Conservation (phyloP, 2,113 vertebrate species). For the Etia nguti region DNA sequence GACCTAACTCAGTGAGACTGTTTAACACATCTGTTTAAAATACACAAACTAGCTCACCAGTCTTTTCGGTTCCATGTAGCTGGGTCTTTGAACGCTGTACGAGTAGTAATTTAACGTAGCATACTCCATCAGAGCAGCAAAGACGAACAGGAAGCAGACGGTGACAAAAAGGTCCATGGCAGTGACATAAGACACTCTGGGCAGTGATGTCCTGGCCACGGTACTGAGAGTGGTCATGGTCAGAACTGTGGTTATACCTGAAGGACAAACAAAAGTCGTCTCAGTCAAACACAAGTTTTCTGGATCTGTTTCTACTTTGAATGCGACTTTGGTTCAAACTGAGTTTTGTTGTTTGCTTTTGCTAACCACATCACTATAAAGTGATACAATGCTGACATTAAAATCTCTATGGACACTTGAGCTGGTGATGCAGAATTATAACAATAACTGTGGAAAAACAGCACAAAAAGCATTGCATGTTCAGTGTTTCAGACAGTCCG, state of each 20-base stretch:
- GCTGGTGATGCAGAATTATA: neutral
- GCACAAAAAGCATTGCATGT: neutral
- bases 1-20: neutral
- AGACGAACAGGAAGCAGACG: slow-evolving; percentile 96
- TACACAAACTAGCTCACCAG: slow-evolving; percentile 67
- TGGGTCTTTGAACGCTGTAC: slow-evolving; percentile 72
- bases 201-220: slow-evolving; percentile 89
- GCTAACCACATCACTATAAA: neutral
- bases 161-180: slow-evolving; percentile 98
- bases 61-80: slow-evolving; percentile 77
- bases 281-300: neutral
- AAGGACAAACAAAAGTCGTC: neutral
- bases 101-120: slow-evolving; percentile 94
- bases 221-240: slow-evolving; percentile 97
- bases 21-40: neutral
- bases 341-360: neutral
- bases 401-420: neutral
- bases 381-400: neutral
- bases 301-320: neutral
- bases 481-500: neutral
- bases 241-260: slow-evolving; percentile 94
- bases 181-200: slow-evolving; percentile 91
- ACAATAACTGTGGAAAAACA: neutral
- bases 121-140: slow-evolving; percentile 96
- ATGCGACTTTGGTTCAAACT: neutral